Conservation (phyloP, 2,888 invertebrate species). For the Megalurothrips usitatus region DNA sequence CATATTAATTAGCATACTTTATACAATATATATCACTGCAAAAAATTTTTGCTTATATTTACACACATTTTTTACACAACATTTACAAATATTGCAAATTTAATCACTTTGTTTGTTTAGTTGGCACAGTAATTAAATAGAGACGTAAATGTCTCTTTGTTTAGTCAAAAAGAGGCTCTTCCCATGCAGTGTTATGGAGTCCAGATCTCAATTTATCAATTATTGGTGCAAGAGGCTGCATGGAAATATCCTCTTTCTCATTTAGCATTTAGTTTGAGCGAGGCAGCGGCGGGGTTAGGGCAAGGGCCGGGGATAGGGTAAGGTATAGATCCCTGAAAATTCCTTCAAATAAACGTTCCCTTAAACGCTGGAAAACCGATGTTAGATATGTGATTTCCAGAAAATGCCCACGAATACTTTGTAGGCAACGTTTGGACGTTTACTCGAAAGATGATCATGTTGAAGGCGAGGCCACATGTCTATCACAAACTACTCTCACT, state of each 20-base stretch:
- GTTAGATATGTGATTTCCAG: too few species aligned
- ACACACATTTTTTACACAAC: constrained; percentile 20
- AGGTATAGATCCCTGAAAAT: neutral
- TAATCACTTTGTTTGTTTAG: constrained; percentile 25
- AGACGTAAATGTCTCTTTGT: neutral
- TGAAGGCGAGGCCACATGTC: constrained; percentile 4
- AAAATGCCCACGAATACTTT: too few species aligned
- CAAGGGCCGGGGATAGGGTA: constrained; percentile 4
- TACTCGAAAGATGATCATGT: neutral
- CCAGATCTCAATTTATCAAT: constrained; percentile 11
- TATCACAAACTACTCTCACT: constrained; percentile 1
- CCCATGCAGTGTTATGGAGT: neutral
- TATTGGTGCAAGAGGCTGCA: constrained; percentile 7
- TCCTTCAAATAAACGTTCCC: neutral
- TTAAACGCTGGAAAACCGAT: neutral
- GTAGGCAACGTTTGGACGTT: neutral
- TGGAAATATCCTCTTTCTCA: neutral
- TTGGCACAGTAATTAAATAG: constrained; percentile 22
- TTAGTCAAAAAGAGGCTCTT: constrained; percentile 5
- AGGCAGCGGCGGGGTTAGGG: constrained; percentile 23
- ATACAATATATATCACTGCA: constrained; percentile 27
- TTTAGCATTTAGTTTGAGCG: constrained; percentile 25
- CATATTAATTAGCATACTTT: constrained; percentile 24
- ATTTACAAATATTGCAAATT: constrained; percentile 27
- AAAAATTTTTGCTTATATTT: constrained; percentile 25